A percentile compares a stretch with the other conserved stretches of the same genome.
phyloP scores from a whole-genome alignment of 2,113 vertebrate species.

The Pan troglodytes region DNA sequence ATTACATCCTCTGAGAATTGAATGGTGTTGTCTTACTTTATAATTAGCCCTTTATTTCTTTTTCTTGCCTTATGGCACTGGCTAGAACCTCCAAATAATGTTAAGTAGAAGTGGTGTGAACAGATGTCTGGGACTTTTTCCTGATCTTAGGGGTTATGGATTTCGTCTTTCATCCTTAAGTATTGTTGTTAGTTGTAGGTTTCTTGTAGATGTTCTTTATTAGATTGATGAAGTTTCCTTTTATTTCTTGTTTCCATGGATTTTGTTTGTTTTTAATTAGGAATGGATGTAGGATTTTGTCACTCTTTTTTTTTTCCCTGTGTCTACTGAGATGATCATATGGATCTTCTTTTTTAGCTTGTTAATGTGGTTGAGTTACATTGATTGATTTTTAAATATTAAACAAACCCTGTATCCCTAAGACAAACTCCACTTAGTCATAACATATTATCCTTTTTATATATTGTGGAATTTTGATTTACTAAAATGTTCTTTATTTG shows the following conservation, averaged over 20 bases:
- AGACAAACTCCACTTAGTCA: not conserved
- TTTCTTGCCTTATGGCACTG: not conserved
- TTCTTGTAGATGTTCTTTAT: not conserved
- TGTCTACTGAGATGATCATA: not conserved
- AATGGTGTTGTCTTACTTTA: not conserved
- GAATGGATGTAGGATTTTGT: not conserved
- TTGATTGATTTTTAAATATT: not conserved
- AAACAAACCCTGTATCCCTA: not conserved
- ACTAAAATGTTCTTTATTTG: not conserved
- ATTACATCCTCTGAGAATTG: not conserved
- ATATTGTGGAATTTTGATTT: not conserved
- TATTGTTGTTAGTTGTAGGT: not conserved
- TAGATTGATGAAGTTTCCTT: not conserved
- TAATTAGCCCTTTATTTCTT: not conserved
- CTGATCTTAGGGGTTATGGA: not conserved
- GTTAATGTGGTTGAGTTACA: not conserved
- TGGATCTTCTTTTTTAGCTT: not conserved
- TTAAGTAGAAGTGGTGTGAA: not conserved
- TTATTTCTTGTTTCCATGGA: not conserved
- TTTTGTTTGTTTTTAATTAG: not conserved
- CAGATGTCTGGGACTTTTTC: not conserved
- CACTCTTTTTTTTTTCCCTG: not conserved
- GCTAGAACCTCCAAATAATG: not conserved
- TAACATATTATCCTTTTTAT: not conserved
- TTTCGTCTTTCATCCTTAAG: not conserved